These are phyloP conservation scores for Caenorhabditis zanzibari DNA, from an alignment of 2,888 invertebrate species.

Conservation along the genomic window DNA sequence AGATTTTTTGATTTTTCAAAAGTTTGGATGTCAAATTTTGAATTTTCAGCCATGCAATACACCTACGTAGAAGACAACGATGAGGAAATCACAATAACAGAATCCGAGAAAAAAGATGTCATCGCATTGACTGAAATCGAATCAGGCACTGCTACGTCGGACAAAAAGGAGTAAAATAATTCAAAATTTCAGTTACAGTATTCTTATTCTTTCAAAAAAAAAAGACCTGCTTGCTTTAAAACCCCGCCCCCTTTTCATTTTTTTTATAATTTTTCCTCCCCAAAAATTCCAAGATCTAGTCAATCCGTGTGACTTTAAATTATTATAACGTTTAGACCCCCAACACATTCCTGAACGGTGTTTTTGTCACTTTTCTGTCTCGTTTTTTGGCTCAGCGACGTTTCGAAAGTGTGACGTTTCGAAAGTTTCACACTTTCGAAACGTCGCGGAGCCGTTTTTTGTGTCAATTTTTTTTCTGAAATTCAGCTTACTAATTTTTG, in stretches of 20 bases:
- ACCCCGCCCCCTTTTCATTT: not conserved
- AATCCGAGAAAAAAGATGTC: constrained; percentile 50
- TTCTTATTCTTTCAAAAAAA: constrained; percentile 9
- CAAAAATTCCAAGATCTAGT: constrained; percentile 49
- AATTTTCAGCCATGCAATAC: constrained; percentile 71
- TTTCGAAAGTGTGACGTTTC: no score
- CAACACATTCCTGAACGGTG: constrained; percentile 44
- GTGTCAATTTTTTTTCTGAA: no score
- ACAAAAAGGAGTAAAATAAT: constrained; percentile 34
- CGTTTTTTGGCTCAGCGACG: no score
- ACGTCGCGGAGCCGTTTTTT: no score
- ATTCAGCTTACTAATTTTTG: no score
- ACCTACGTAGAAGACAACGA: constrained; percentile 69
- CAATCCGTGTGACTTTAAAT: constrained; percentile 58
- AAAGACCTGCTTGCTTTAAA: constrained; percentile 50
- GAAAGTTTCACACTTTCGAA: no score
- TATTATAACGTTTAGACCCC: constrained; percentile 33
- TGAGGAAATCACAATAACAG: constrained; percentile 43
- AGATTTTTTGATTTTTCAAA: not conserved
- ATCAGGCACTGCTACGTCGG: constrained; percentile 32
- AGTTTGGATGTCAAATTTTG: no score
- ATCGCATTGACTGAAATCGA: constrained; percentile 54
- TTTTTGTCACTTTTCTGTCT: constrained; percentile 5
- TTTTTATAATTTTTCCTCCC: constrained; percentile 8
- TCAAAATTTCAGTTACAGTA: not conserved